phyloP scores from a whole-genome alignment of 2,888 invertebrate genomes.

The Meloe dianella region DNA sequence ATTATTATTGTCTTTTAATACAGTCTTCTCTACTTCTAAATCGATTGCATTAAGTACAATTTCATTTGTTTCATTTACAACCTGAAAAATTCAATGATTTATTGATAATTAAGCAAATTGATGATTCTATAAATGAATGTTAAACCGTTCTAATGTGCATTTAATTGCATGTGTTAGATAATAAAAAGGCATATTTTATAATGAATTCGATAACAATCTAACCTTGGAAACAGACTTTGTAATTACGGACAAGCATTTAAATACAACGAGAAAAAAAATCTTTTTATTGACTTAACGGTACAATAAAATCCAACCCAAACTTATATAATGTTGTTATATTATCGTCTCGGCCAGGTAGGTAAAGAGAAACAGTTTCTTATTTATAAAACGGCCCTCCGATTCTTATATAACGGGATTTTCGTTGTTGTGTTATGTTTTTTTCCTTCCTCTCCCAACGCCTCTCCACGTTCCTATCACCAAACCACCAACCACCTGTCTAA shows the following conservation, averaged over 20 bases:
- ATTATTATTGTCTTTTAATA: constrained; percentile 61
- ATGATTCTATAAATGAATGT: no score
- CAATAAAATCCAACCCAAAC: constrained; percentile 9
- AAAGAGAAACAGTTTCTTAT: background rate
- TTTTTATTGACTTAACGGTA: constrained; percentile 7
- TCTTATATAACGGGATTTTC: constrained; percentile 3
- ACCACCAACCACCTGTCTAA: background rate
- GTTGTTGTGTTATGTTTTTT: background rate
- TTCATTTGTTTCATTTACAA: constrained; percentile 68
- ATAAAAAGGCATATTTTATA: no score
- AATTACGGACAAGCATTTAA: background rate
- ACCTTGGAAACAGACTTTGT: background rate
- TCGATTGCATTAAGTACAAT: constrained; percentile 82
- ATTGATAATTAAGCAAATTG: no score
- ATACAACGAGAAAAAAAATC: background rate
- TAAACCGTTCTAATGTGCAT: background rate
- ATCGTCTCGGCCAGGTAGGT: background rate
- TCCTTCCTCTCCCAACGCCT: background rate
- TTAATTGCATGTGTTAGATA: no score
- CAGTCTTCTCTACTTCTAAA: constrained; percentile 71
- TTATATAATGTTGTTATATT: constrained; percentile 7
- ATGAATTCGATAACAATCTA: background rate
- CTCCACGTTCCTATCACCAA: no score
- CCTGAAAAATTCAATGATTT: constrained; percentile 63
- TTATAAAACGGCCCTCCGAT: background rate